Evolutionary conservation across 2,888 invertebrate species (phyloP).

Genomic region (Aleiodes testaceus): DNA sequence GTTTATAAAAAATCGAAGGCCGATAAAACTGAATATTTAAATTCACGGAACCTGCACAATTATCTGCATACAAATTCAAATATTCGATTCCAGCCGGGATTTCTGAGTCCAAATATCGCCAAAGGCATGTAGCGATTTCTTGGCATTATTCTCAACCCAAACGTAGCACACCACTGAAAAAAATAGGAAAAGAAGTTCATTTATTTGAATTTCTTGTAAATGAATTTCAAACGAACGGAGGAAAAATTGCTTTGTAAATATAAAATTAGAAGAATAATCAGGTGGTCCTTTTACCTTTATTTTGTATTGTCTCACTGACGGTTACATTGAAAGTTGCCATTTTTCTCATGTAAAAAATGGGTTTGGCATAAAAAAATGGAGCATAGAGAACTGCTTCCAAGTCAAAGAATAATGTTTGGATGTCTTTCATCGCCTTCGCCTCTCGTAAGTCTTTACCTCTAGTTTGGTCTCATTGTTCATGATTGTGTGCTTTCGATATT

Average conservation of each 20-base stretch:
- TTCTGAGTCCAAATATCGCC: neutral
- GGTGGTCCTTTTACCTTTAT: slow-evolving; percentile 16
- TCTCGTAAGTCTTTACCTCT: neutral
- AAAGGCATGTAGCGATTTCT: neutral
- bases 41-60: slow-evolving; percentile 2
- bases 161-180: slow-evolving; percentile 3
- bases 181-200: neutral
- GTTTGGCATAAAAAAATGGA: slow-evolving; percentile 23
- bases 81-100: neutral
- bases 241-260: neutral
- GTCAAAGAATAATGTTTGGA: slow-evolving; percentile 28
- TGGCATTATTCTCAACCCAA: neutral
- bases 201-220: too few species aligned
- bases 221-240: too few species aligned
- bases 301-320: slow-evolving; percentile 21
- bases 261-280: neutral
- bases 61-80: slow-evolving; percentile 4
- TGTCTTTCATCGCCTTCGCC: neutral
- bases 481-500: too few species aligned
- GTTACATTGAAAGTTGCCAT: slow-evolving; percentile 42
- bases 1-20: neutral
- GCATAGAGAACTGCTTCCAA: slow-evolving; percentile 41
- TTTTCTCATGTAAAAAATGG: slow-evolving; percentile 38
- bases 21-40: neutral
- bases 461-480: slow-evolving; percentile 1